Percentiles rank a stretch among this genome's conserved stretches.
Evolutionary conservation across 2,113 vertebrate genomes (phyloP).

Genomic region (Empidonax alnorum): DNA sequence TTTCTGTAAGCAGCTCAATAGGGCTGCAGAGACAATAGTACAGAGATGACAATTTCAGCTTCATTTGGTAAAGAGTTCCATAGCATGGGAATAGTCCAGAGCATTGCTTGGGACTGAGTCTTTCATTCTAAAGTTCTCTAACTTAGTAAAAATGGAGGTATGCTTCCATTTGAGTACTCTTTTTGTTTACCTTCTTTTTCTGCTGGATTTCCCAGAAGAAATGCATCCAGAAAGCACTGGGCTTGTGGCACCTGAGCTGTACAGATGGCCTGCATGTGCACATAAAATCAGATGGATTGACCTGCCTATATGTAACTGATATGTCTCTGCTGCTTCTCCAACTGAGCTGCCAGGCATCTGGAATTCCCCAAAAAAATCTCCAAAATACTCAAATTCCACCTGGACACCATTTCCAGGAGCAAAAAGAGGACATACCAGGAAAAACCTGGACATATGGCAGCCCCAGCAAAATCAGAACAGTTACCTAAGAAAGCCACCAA

Average conservation of each 20-base stretch:
- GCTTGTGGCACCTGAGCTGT: conserved; percentile 25
- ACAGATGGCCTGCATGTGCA: conserved; percentile 23
- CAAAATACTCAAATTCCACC: background rate
- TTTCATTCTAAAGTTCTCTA: background rate
- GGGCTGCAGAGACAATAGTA: background rate
- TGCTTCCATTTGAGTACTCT: background rate
- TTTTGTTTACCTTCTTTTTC: background rate
- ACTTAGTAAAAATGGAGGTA: background rate
- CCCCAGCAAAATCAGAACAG: background rate
- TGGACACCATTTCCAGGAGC: background rate
- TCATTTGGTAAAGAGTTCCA: background rate
- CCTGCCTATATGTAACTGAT: background rate
- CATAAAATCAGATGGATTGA: conserved; percentile 34
- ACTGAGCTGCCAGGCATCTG: conserved; percentile 37
- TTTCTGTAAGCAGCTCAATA: background rate
- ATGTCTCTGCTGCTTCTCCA: background rate
- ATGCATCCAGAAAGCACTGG: background rate
- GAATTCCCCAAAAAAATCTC: background rate
- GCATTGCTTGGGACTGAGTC: background rate
- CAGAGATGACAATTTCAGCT: background rate
- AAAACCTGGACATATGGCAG: conserved; percentile 7
- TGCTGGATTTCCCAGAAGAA: conserved; percentile 9
- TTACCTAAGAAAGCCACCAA: conserved; percentile 5
- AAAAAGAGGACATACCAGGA: background rate
- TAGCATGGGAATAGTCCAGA: background rate